Evolutionary conservation across 2,113 vertebrate species (phyloP).

Genomic region (Aspidoscelis tigris): DNA sequence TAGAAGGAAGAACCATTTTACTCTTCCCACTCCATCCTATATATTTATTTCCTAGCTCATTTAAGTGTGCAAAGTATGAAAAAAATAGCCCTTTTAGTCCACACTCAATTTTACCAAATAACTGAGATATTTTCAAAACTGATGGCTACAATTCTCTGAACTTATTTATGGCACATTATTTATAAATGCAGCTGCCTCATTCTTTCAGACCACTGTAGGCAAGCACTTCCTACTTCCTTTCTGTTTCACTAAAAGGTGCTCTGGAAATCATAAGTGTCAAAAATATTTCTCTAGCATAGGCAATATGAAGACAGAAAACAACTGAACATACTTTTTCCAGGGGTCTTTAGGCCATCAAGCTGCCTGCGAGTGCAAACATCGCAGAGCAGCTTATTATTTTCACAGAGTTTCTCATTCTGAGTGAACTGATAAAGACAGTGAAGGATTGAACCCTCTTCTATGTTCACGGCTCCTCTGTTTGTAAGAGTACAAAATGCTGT

Average conservation of each 20-base stretch:
- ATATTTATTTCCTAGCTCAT: too few species aligned
- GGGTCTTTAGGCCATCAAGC: slow-evolving; percentile 69
- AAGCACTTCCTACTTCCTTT: neutral
- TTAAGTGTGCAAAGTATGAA: neutral
- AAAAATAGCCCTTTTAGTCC: neutral
- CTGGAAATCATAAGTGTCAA: neutral
- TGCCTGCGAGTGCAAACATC: slow-evolving; percentile 84
- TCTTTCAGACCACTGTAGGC: neutral
- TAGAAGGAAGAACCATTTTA: too few species aligned
- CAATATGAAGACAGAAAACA: neutral
- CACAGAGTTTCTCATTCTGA: slow-evolving; percentile 87
- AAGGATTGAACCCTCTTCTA: slow-evolving; percentile 84
- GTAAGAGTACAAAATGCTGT: slow-evolving; percentile 87
- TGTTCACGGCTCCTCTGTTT: slow-evolving; percentile 74
- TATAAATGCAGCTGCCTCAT: neutral
- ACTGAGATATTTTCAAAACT: neutral
- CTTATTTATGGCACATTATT: neutral
- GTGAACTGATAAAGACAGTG: slow-evolving; percentile 93
- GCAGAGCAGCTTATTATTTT: slow-evolving; percentile 92
- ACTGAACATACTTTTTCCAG: slow-evolving; percentile 73
- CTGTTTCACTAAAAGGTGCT: slow-evolving; percentile 1
- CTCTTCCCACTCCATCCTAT: too few species aligned
- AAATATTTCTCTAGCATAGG: too few species aligned
- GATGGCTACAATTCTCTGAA: neutral
- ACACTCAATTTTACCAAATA: neutral